phyloP scores from a whole-genome alignment of 2,888 invertebrate species.

The Drosophila helvetica region DNA sequence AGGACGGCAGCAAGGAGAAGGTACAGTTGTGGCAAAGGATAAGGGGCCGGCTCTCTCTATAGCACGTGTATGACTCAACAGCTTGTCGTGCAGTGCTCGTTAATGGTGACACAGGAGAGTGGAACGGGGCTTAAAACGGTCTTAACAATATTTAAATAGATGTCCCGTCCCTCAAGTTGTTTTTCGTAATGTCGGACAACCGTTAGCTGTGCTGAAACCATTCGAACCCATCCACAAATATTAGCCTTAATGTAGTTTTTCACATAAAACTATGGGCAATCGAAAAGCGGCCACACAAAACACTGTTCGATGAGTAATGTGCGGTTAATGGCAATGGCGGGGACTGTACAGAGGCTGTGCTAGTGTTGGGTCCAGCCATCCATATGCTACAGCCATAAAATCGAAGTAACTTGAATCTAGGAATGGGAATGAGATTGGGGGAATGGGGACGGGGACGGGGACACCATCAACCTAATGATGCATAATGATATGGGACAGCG shows the following conservation, averaged over 20 bases:
- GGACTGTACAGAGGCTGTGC: conserved; percentile 1
- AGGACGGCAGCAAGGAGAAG: neutral
- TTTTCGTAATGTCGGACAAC: too few relatives aligned
- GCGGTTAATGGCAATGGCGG: conserved; percentile 64
- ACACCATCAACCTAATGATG: conserved; percentile 77
- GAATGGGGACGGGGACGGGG: conserved; percentile 3
- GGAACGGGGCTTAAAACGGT: neutral
- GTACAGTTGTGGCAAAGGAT: neutral
- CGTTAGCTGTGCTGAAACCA: too few relatives aligned
- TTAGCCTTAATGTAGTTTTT: conserved; percentile 46
- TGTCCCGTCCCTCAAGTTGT: neutral
- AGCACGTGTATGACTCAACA: too few relatives aligned
- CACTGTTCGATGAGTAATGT: conserved; percentile 74
- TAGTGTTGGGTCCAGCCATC: conserved; percentile 23
- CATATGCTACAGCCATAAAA: conserved; percentile 72
- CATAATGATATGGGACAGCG: conserved; percentile 73
- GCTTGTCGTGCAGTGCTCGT: neutral
- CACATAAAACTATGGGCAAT: conserved; percentile 46
- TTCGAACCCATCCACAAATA: conserved; percentile 45
- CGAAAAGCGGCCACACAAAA: conserved; percentile 54
- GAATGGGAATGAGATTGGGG: too few relatives aligned
- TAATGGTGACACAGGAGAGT: neutral
- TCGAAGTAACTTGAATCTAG: conserved; percentile 61
- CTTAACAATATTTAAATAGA: too few relatives aligned
- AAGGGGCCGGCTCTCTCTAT: too few relatives aligned